Base-by-base conservation (phyloP, 2,797 vertebrate species). In the Rhynchotus rufescens region DNA sequence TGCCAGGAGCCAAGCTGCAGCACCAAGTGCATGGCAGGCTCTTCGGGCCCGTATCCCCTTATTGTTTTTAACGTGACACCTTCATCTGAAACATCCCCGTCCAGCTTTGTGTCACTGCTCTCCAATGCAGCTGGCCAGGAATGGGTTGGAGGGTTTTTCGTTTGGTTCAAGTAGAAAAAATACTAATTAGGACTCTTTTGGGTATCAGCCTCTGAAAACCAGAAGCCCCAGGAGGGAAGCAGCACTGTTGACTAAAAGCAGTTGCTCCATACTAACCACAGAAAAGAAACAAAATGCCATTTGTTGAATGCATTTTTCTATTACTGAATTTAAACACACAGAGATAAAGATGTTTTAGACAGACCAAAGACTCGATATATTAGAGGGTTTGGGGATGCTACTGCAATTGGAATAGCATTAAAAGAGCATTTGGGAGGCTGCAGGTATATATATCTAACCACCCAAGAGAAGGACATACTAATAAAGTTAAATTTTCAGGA, bases 401-500 rank as follows among this genome's bases (percentile, higher is more conserved):
- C 40, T 65, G 22, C 21, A 76, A 68, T 80, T 67, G 26, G 84
- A 79, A 20, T 6, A 77, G 21, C 7, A 26, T 71, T 84, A 77
- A 71, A 2, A 80, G 30, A 86, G 20, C 20, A 56, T 88, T 74
- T 89, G 32, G 68, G 52, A 77, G 22, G 40, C 52, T 91, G 54
- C 65, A 42, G 62, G 7, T 92, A 60, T 15, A 61, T 6, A 64
- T 30, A 67, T 42, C 8, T n/a, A 65, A 56, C 49, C 61, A 23
- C 67, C 66, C 79, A 64, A 34, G 61, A 86, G 45, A 0, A 64
- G n/a, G 45, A 61, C 34, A 65, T 25, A 36, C 32, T 66, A 87
- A 83, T 34, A 60, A 77, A 80, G n/a, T 65, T 82, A 84, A 84
- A 72, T 72, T 75, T 77, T 90, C 76, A 94, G 62, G 62, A 42